phyloP scores from a whole-genome alignment of 2,797 vertebrate species.

The Streptopelia turtur region DNA sequence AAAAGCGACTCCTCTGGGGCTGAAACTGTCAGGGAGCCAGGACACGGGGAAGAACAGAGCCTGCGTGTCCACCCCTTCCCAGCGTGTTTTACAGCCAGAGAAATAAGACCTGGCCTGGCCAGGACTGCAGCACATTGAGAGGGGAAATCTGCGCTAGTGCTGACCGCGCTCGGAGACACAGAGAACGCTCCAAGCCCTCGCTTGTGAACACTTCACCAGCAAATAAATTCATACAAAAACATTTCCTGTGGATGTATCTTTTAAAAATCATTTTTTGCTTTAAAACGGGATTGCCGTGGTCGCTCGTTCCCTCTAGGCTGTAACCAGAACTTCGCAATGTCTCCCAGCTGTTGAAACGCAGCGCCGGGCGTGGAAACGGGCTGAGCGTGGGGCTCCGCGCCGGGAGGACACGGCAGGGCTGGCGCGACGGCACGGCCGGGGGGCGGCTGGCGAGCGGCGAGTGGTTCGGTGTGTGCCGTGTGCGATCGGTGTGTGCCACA shows the following conservation, averaged over 20 bases:
- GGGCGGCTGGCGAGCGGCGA: not conserved
- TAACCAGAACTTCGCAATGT: not conserved
- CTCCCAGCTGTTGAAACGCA: conserved; percentile 13
- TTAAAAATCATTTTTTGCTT: not conserved
- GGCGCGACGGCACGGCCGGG: not conserved
- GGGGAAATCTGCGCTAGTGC: not conserved
- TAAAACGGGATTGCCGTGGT: not conserved
- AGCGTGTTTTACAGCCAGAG: not conserved
- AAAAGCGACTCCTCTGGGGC: conserved; percentile 39
- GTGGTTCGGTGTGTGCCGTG: accelerated
- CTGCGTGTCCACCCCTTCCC: not conserved
- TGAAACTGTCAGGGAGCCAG: conserved; percentile 52
- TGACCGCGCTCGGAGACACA: not conserved
- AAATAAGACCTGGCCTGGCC: not conserved
- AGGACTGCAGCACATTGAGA: not conserved
- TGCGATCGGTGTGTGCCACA: too few relatives aligned
- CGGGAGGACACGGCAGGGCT: not conserved
- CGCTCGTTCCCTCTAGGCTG: not conserved
- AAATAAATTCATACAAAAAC: not conserved
- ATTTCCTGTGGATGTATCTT: not conserved
- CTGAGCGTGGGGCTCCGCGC: not conserved
- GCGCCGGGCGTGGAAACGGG: not conserved
- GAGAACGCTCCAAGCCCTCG: not conserved
- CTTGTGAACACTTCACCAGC: not conserved
- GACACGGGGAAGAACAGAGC: not conserved